phyloP scores from a whole-genome alignment of 2,113 vertebrate species.

The Tenebrosternarchus preto region DNA sequence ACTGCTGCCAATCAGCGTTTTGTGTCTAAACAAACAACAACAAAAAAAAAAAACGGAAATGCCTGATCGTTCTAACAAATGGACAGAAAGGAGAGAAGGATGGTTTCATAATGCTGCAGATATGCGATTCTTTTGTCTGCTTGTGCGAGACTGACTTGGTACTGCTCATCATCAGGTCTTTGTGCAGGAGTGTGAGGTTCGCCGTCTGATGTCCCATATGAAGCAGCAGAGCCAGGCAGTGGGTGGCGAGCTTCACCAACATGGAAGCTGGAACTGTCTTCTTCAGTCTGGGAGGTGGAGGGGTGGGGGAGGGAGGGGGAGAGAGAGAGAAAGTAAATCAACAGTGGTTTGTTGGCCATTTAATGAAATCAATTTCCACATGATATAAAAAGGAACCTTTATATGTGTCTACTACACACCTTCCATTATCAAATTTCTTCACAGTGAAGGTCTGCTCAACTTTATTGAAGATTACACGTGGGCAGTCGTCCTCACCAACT shows the following conservation, averaged over 20 bases:
- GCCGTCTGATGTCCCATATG: constrained; percentile 69
- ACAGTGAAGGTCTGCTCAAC: constrained; percentile 69
- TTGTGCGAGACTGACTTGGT: constrained; percentile 58
- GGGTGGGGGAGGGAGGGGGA: too few species aligned
- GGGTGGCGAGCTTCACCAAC: constrained; percentile 67
- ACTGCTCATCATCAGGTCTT: constrained; percentile 69
- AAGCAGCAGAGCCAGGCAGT: constrained; percentile 72
- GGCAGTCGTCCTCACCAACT: constrained; percentile 73
- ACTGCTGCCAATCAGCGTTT: too few species aligned
- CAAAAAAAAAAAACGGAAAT: too few species aligned
- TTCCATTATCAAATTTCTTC: constrained; percentile 69
- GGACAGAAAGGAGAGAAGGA: neutral
- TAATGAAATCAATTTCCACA: too few species aligned
- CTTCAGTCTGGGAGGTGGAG: constrained; percentile 59
- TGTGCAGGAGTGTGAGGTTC: constrained; percentile 73
- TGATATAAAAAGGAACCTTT: too few species aligned
- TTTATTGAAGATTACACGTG: constrained; percentile 65
- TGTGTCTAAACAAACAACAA: too few species aligned
- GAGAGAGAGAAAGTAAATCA: neutral
- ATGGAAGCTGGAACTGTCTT: constrained; percentile 67
- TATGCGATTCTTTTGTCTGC: neutral
- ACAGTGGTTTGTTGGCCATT: too few species aligned
- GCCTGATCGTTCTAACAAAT: too few species aligned
- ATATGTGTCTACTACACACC: constrained; percentile 53
- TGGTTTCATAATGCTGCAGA: neutral